Base-by-base conservation (phyloP, 1,140 invertebrate species). In the Neodiprion fabricii region DNA sequence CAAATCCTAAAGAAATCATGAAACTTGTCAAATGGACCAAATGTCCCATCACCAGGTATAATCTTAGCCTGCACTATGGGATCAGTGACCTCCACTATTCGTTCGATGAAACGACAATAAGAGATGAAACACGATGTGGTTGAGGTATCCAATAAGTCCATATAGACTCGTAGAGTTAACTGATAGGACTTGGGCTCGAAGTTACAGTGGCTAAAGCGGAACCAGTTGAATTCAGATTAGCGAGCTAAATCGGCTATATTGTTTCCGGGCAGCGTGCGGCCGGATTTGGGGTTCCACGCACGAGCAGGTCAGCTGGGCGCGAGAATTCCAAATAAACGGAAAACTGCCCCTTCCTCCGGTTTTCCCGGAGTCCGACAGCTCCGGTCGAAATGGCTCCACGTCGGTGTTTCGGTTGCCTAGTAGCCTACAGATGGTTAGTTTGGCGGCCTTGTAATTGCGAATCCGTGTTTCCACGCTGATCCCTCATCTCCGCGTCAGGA, bases 221-320 rank as follows among this genome's bases (percentile, higher is more conserved):
- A 61, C 53, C 53, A 17, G 53, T 14, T 61, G 53, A 61, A 61
- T 61, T 61, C 53, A 61, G 8, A 61, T 61, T 61, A 61, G 53
- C 53, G 4, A 61, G 53, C 53, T 61, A 61, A 61, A 61, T 12
- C 50, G n/a, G 5, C 53, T 61, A 61, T 61, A 61, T 61, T 61
- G 4, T 61, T 61, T 61, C 53, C n/a, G 53, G 53, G 11, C 53
- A 61, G 8, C 8, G 53, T 61, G 53, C n/a, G 53, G 53, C 10
- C 53, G n/a, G 53, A 61, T 61, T 61, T 61, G 53, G n/a, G 53
- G 53, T 61, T 61, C 53, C 53, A 61, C 53, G 53, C 53, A 61
- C 53, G 53, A 61, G 53, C n/a, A 61, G 53, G 53, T 61, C 53
- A 61, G 53, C 53, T 5, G 11, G 53, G 53, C 9, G n/a, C 11